Evolutionary conservation across 2,797 vertebrate genomes (phyloP).

Genomic region (Anas acuta): DNA sequence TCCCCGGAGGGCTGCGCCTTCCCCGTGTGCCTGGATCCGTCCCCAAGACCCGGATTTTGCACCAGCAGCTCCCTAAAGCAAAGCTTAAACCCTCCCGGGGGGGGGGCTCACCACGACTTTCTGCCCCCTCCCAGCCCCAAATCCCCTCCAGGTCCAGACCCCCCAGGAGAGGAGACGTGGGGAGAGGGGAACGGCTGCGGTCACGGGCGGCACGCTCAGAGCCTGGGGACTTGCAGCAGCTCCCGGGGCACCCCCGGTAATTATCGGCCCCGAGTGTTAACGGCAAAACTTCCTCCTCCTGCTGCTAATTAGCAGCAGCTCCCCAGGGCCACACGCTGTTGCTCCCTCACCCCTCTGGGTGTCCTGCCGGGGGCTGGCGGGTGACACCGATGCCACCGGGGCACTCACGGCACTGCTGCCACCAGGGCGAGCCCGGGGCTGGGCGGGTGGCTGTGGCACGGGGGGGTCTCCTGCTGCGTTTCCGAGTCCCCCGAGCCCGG

Average conservation of each 20-base stretch:
- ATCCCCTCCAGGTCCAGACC: background rate
- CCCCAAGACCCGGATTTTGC: background rate
- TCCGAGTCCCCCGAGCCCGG: too few relatives aligned
- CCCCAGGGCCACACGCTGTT: background rate
- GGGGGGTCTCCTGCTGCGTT: background rate
- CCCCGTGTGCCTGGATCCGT: background rate
- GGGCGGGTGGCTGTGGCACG: background rate
- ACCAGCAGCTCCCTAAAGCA: background rate
- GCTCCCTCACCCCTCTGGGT: too few relatives aligned
- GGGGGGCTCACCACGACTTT: accelerated
- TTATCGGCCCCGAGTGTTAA: background rate
- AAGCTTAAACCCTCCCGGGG: background rate
- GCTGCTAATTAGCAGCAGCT: background rate
- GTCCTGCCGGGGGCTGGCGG: background rate
- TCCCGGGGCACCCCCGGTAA: background rate
- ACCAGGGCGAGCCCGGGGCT: background rate
- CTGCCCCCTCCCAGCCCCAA: too few relatives aligned
- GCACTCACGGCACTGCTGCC: background rate
- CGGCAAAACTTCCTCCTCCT: background rate
- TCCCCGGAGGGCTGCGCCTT: background rate
- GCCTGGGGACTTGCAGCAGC: background rate
- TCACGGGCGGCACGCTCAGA: accelerated
- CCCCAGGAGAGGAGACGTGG: accelerated
- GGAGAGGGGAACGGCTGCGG: background rate
- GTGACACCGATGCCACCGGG: background rate